Evolutionary conservation across 2,113 vertebrate species (phyloP), one percentile per base, ranked within the genome.

Genomic region (Phycodurus eques): DNA sequence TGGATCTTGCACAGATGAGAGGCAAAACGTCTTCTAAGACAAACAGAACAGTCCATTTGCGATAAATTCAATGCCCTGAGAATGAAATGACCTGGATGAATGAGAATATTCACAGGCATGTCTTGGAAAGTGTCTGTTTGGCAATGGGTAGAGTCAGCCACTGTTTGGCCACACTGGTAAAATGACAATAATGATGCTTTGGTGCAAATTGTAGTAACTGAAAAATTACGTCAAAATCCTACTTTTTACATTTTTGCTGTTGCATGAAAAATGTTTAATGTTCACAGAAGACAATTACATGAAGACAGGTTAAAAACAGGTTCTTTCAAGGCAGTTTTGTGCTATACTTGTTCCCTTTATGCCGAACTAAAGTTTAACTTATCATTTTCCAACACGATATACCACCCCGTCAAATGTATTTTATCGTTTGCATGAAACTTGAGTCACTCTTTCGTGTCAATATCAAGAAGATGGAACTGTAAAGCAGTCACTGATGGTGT

Each of bases 141-240:
- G 71, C 85, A 87, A 81, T 79, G 68, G 70, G 74, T 64, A 77
- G 71, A 77, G 31, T 6, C 6, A 6, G 56, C 20, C 70, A 10
- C 67, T 60, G 69, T 72, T 69, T 69, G 13, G 44, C 49, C 35
- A 73, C 54, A 62, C 4, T 14, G 20, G 8, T 35, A 33, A 61
- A 35, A 77, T 19, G 12, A 33, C 51, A 68, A 77, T 76, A 70
- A 20, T 80, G 71, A 71, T 59, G 31, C 13, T 35, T 59, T 3
- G 13, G 62, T 62, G 68, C 51, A 80, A 79, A 72, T 65, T 56
- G 59, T 54, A 0, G 46, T 56, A 44, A 51, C 47, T 47, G 67
- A 53, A 69, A 73, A 69, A 71, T 63, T 15, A 35, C 72, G 51
- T 66, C 9, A 8, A 43, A 73, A 64, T 65, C 3, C 12, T 79